phyloP scores from a whole-genome alignment of 1,140 invertebrate species.

The Drosophila arizonae region DNA sequence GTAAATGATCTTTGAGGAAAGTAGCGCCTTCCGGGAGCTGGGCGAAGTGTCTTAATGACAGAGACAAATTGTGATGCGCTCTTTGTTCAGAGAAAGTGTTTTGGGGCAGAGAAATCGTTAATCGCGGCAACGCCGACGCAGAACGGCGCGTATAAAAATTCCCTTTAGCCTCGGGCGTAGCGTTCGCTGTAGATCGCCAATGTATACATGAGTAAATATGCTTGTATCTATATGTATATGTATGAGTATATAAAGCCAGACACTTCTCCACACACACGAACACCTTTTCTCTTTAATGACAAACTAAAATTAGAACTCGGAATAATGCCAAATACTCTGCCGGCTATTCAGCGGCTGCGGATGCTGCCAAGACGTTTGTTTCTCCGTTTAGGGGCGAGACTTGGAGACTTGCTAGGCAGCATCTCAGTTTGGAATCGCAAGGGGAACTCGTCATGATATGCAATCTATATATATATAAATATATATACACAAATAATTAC shows the following conservation, averaged over 20 bases:
- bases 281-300: constrained; percentile 76
- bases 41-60: constrained; percentile 30
- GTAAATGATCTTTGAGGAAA: constrained; percentile 7
- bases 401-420: constrained; percentile 23
- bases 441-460: constrained; percentile 28
- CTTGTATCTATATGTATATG: constrained; percentile 9
- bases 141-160: constrained; percentile 28
- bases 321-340: constrained; percentile 81
- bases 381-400: constrained; percentile 21
- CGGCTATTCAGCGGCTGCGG: constrained; percentile 58
- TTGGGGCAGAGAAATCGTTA: constrained; percentile 40
- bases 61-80: constrained; percentile 30
- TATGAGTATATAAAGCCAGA: constrained; percentile 21
- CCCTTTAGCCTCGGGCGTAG: constrained; percentile 44
- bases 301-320: constrained; percentile 81
- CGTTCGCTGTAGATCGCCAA: constrained; percentile 26
- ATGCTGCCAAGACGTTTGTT: constrained; percentile 27
- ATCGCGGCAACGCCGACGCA: constrained; percentile 49
- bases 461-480: neutral
- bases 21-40: constrained; percentile 19
- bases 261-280: constrained; percentile 38
- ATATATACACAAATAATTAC: neutral
- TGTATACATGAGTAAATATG: constrained; percentile 17
- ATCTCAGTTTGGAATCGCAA: constrained; percentile 10
- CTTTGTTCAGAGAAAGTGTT: constrained; percentile 34